Evolutionary conservation across 2,888 invertebrate species (phyloP).

Genomic region (Drosophila maculinotata): DNA sequence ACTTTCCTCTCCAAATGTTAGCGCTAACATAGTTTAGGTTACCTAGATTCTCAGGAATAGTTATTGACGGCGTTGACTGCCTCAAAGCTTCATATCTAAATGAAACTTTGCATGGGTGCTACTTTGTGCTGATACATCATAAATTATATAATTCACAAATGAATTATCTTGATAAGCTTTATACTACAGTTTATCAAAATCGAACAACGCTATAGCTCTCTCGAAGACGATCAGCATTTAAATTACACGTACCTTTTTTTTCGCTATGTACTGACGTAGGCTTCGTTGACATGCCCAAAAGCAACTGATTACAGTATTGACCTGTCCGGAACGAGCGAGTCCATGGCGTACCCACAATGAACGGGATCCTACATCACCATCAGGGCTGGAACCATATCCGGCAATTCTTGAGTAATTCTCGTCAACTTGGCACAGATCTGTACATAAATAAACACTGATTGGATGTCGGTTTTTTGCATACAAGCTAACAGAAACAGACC

Average conservation of each 20-base stretch:
- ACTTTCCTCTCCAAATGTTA: no score
- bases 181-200: no score
- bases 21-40: no score
- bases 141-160: no score
- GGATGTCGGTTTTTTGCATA: neutral
- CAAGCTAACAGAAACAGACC: slow-evolving; percentile 84
- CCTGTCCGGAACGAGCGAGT: slow-evolving; percentile 64
- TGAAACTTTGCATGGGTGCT: no score
- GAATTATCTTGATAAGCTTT: no score
- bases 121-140: no score
- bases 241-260: slow-evolving; percentile 89
- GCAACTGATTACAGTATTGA: slow-evolving; percentile 89
- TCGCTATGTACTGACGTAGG: slow-evolving; percentile 92
- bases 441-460: neutral
- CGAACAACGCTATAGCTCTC: no score
- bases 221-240: no score
- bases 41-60: no score
- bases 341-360: slow-evolving; percentile 82
- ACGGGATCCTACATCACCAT: slow-evolving; percentile 71
- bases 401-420: slow-evolving; percentile 83
- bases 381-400: slow-evolving; percentile 83
- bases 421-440: slow-evolving; percentile 83
- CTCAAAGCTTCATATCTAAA: no score
- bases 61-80: no score
- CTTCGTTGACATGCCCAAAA: slow-evolving; percentile 91